Conservation (phyloP, 2,888 invertebrate species). For the Leptinotarsa rubiginosa region DNA sequence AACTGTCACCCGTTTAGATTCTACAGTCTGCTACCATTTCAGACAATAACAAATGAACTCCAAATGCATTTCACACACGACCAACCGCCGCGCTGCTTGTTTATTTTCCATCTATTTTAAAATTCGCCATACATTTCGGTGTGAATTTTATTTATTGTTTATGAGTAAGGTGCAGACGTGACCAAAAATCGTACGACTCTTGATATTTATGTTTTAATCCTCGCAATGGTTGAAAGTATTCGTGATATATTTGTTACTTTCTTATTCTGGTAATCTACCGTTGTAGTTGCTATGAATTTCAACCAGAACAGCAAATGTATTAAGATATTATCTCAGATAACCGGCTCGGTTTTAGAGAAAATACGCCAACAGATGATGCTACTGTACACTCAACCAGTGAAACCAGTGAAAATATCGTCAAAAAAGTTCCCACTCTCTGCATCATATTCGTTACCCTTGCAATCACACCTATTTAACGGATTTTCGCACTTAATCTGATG, state of each 20-base stretch:
- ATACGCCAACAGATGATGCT: too few relatives aligned
- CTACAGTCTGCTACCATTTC: neutral
- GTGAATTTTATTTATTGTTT: conserved; percentile 23
- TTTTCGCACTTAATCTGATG: too few relatives aligned
- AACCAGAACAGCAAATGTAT: neutral
- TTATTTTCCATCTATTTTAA: conserved; percentile 21
- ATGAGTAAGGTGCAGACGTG: conserved; percentile 19
- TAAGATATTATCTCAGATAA: neutral
- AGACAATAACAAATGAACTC: conserved; percentile 14
- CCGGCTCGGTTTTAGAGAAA: too few relatives aligned
- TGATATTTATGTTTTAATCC: conserved; percentile 22
- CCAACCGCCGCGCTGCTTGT: conserved; percentile 6
- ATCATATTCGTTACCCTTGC: too few relatives aligned
- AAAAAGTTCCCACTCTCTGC: too few relatives aligned
- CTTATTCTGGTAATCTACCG: neutral
- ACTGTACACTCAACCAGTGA: too few relatives aligned
- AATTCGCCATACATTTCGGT: conserved; percentile 22
- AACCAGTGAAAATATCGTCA: too few relatives aligned
- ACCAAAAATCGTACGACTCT: conserved; percentile 16
- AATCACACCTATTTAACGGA: too few relatives aligned
- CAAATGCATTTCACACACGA: conserved; percentile 21
- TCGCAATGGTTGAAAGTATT: neutral
- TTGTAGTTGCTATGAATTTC: neutral
- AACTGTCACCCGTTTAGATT: neutral
- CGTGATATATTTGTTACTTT: neutral